phyloP scores from a whole-genome alignment of 2,113 vertebrate genomes.

The Oxyura jamaicensis region DNA sequence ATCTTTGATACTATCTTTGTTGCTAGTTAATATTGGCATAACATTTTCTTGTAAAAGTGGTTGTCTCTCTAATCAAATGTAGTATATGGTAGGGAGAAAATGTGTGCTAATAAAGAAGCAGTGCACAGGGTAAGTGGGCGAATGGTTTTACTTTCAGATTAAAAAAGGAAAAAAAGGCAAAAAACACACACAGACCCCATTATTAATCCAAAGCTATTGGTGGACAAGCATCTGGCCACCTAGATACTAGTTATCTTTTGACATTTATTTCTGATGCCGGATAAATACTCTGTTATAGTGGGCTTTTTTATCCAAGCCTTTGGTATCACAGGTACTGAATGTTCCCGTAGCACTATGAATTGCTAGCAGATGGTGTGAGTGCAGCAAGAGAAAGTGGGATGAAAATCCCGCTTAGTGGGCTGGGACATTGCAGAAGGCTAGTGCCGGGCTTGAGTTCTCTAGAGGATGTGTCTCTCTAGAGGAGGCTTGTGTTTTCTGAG shows the following conservation, averaged over 20 bases:
- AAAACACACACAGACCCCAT: background rate
- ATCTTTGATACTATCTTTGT: conserved; percentile 50
- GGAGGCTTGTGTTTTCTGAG: too few relatives aligned
- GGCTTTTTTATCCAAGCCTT: background rate
- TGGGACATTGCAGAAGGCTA: background rate
- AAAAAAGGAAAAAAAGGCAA: background rate
- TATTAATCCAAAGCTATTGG: background rate
- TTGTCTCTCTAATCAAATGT: conserved; percentile 14
- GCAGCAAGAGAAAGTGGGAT: background rate
- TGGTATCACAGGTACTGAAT: background rate
- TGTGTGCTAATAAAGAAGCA: background rate
- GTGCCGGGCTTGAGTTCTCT: background rate
- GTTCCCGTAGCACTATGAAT: background rate
- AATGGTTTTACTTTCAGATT: background rate
- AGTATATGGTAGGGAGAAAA: background rate
- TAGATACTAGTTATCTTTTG: background rate
- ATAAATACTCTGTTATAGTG: background rate
- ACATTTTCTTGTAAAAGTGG: conserved; percentile 11
- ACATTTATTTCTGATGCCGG: background rate
- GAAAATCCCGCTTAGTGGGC: background rate
- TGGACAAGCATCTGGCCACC: background rate
- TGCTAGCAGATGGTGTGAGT: conserved; percentile 37
- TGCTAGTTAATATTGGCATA: conserved; percentile 45
- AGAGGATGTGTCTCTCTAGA: too few relatives aligned
- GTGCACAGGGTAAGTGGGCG: background rate